Evolutionary conservation across 2,888 invertebrate genomes (phyloP), one percentile per base, ranked within the genome.

Genomic region (Drosophila maculinotata): DNA sequence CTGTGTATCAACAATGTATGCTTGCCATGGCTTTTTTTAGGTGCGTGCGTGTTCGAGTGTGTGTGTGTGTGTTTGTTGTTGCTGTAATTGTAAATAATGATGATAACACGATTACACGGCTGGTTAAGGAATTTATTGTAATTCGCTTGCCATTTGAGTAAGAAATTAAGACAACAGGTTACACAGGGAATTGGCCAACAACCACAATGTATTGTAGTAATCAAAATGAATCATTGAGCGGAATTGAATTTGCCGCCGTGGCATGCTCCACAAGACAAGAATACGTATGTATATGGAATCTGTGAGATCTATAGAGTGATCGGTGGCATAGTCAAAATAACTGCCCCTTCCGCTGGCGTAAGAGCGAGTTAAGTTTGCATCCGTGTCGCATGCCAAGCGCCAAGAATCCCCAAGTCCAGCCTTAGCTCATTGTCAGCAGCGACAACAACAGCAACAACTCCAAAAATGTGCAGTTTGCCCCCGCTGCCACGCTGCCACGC

Each of bases 81-180:
- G 52, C 33, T 81, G 75, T 81, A 81, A 77, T 79, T 80, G 77
- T 81, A 81, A 77, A 80, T 80, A 81, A 77, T 79, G 75, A 77
- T 80, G 82, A 79, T 79, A 79, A 79, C 72, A 63, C 79, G 79
- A 79, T 81, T 79, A 81, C 64, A 79, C 56, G 69, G 75, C 64
- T 72, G 64, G 77, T 63, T 77, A 81, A 77, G 77, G 81, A 79
- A 81, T 81, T 81, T 79, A 81, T 79, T 79, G 75, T 79, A 79
- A 76, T 79, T 80, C 73, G 65, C 48, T 57, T 48, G 79, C 67
- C 76, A 73, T 77, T 77, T 62, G 68, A 77, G 70, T 76, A 63
- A 76, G 76, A 76, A 76, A 76, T 76, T 69, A 75, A 75, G 72
- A 48, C 73, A 73, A 70, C 73, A 69, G 60, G 71, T 73, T 39